Conservation (phyloP, 2,797 vertebrate genomes). For the Neosilurus hyrtlii region DNA sequence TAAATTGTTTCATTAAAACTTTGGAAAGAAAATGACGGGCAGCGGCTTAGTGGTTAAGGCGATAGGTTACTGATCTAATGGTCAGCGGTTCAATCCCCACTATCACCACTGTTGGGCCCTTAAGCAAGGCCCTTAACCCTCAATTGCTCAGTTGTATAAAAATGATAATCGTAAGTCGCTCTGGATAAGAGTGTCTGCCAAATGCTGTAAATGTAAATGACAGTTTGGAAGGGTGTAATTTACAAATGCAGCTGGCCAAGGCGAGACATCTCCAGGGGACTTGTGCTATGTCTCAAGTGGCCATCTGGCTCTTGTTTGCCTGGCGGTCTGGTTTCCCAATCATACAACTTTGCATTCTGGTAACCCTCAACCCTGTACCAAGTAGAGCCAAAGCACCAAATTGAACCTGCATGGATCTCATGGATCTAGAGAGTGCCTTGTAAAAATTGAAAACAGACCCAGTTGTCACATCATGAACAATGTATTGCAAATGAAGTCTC, state of each 20-base stretch:
- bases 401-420: constrained; percentile 30
- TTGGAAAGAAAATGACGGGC: constrained; percentile 79
- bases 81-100: too few species aligned
- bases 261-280: constrained; percentile 66
- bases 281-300: constrained; percentile 47
- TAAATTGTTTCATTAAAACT: constrained; percentile 79
- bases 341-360: constrained; percentile 48
- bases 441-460: constrained; percentile 26
- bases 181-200: too few species aligned
- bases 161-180: too few species aligned
- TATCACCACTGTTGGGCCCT: too few species aligned
- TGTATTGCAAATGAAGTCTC: constrained; percentile 2
- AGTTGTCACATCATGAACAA: constrained; percentile 20
- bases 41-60: too few species aligned
- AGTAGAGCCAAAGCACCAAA: constrained; percentile 29
- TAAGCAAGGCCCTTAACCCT: too few species aligned
- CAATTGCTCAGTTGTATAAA: too few species aligned
- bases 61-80: too few species aligned
- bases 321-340: constrained; percentile 56
- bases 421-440: constrained; percentile 33
- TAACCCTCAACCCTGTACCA: constrained; percentile 49
- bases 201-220: too few species aligned
- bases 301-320: constrained; percentile 73
- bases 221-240: constrained; percentile 80
- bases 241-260: constrained; percentile 71